These are phyloP conservation scores for Trinorchestia longiramus DNA, from an alignment of 1,140 invertebrate genomes.

Conservation along the genomic window DNA sequence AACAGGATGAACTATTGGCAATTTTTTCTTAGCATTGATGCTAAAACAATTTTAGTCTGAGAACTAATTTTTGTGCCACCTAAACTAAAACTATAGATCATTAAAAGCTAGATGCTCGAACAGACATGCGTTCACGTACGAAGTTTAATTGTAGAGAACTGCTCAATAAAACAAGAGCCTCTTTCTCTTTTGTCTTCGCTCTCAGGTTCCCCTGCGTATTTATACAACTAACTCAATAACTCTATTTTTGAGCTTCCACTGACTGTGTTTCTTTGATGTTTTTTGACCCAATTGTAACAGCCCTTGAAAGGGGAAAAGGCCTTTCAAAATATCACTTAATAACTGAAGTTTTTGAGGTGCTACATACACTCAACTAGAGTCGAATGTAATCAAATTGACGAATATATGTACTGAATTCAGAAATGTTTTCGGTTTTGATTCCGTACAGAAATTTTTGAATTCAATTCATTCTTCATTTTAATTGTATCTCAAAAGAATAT, in stretches of 20 bases:
- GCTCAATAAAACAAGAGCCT: neutral
- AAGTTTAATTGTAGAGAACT: neutral
- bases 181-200: neutral
- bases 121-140: neutral
- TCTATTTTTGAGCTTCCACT: neutral
- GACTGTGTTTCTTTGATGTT: slow-evolving; percentile 47
- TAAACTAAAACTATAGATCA: too few relatives aligned
- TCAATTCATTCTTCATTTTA: too few relatives aligned
- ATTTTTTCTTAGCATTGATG: too few relatives aligned
- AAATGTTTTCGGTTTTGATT: neutral
- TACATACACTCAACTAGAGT: neutral
- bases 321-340: neutral
- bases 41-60: too few relatives aligned
- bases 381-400: neutral
- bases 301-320: neutral
- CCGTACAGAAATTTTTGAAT: too few relatives aligned
- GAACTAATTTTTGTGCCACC: too few relatives aligned
- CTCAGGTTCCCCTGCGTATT: neutral
- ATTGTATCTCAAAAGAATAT: too few relatives aligned
- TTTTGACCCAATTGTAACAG: neutral
- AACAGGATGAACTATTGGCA: too few relatives aligned
- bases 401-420: neutral
- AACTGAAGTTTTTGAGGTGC: neutral
- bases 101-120: too few relatives aligned
- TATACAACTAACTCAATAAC: neutral